These are phyloP conservation scores for Cremastobaeus sp. DNA, from an alignment of 2,888 invertebrate genomes.

Conservation along the genomic window DNA sequence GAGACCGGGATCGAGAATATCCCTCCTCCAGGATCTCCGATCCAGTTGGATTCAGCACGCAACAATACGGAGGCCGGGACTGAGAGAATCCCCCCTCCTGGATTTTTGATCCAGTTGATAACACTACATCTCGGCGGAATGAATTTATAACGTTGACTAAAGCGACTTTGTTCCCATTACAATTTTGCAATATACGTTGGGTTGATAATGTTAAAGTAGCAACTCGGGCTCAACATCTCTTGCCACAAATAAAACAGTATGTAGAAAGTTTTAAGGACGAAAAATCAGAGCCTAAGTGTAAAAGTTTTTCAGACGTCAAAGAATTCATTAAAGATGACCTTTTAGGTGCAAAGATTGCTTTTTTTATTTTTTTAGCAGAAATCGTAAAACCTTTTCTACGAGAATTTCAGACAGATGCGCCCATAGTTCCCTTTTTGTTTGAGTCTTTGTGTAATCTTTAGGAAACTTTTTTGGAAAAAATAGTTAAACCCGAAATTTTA, in stretches of 20 bases:
- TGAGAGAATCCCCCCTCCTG: too few species aligned
- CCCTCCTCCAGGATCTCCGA: too few species aligned
- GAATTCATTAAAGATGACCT: conserved; percentile 33
- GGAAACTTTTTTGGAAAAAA: background rate
- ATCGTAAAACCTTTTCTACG: conserved; percentile 56
- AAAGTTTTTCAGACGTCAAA: conserved; percentile 43
- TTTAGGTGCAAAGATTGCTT: conserved; percentile 40
- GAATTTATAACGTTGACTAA: conserved; percentile 7
- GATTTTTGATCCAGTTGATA: too few species aligned
- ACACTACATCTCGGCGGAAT: conserved; percentile 56
- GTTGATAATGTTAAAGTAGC: conserved; percentile 24
- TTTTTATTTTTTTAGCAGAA: conserved; percentile 44
- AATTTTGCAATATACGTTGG: conserved; percentile 31
- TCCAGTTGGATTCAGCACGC: too few species aligned
- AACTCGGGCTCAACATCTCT: conserved; percentile 21
- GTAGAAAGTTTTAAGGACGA: conserved; percentile 20
- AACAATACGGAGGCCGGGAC: too few species aligned
- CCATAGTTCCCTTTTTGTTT: conserved; percentile 44
- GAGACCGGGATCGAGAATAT: too few species aligned
- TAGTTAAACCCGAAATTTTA: conserved; percentile 8
- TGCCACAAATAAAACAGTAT: conserved; percentile 50
- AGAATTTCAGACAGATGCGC: conserved; percentile 54
- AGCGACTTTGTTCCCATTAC: conserved; percentile 13
- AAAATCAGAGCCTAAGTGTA: conserved; percentile 29
- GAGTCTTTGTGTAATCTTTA: conserved; percentile 11